Percentiles rank a stretch among this genome's conserved stretches.
phyloP scores from a whole-genome alignment of 2,797 vertebrate species.

The Mormyrus proboscirostris region DNA sequence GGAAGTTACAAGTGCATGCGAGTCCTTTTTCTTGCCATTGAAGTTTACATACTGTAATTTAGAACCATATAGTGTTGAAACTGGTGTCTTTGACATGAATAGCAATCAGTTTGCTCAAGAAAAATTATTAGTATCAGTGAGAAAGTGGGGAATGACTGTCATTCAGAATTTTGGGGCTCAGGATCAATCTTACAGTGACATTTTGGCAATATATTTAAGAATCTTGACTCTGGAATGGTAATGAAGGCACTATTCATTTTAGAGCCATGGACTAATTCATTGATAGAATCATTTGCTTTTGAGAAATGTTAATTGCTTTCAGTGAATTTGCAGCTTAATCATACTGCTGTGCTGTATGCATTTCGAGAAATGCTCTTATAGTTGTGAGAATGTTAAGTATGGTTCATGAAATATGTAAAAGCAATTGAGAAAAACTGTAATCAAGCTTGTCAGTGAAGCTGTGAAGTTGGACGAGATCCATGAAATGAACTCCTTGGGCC shows the following conservation, averaged over 20 bases:
- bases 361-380: background rate
- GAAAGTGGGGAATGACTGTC: background rate
- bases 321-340: background rate
- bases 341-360: background rate
- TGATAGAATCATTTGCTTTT: background rate
- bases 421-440: background rate
- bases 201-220: background rate
- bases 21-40: background rate
- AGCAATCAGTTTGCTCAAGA: background rate
- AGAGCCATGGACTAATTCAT: background rate
- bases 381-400: background rate
- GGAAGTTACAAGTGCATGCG: background rate
- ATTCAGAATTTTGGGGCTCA: background rate
- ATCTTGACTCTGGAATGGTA: background rate
- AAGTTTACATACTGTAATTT: background rate
- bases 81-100: background rate
- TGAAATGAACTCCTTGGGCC: background rate
- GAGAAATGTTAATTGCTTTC: background rate
- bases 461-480: background rate
- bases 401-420: conserved; percentile 3
- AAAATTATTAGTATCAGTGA: background rate
- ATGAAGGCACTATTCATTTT: background rate
- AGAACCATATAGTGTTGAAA: background rate
- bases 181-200: background rate
- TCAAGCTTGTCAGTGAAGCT: conserved; percentile 10